Percentiles rank a stretch among this genome's conserved stretches.
Conservation (phyloP, 2,797 vertebrate genomes). For the Coracias cyanogaster region DNA sequence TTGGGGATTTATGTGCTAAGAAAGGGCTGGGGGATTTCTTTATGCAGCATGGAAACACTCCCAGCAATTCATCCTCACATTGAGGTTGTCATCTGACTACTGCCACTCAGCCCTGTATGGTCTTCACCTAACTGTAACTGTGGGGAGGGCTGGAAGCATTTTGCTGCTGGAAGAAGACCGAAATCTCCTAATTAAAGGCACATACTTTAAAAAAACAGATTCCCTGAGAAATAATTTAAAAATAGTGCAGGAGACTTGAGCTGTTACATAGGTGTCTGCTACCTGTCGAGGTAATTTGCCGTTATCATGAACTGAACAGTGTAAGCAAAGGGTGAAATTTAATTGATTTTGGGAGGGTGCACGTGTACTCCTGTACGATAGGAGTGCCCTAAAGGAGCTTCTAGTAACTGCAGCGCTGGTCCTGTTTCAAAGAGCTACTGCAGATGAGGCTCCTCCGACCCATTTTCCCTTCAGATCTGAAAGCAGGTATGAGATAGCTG, state of each 20-base stretch:
- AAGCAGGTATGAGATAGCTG: neutral
- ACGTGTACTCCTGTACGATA: fast-evolving
- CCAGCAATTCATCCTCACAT: neutral
- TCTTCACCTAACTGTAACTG: neutral
- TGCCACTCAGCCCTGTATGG: neutral
- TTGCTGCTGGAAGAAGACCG: neutral
- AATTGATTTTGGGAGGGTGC: neutral
- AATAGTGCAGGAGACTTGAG: neutral
- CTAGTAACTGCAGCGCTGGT: neutral
- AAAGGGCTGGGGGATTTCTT: neutral
- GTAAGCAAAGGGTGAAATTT: neutral
- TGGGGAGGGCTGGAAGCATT: neutral
- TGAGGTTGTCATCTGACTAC: conserved; percentile 5
- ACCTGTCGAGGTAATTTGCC: neutral
- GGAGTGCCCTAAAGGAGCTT: neutral
- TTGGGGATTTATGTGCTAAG: conserved; percentile 31
- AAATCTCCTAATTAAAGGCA: neutral
- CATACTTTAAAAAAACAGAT: neutral
- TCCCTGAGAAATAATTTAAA: neutral
- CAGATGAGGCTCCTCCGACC: neutral
- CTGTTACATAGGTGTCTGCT: neutral
- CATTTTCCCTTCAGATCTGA: neutral
- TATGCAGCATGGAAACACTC: conserved; percentile 29
- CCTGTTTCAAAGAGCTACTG: neutral
- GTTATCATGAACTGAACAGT: neutral